Conservation (phyloP, 2,113 vertebrate genomes). For the Marcusenius ussheri region DNA sequence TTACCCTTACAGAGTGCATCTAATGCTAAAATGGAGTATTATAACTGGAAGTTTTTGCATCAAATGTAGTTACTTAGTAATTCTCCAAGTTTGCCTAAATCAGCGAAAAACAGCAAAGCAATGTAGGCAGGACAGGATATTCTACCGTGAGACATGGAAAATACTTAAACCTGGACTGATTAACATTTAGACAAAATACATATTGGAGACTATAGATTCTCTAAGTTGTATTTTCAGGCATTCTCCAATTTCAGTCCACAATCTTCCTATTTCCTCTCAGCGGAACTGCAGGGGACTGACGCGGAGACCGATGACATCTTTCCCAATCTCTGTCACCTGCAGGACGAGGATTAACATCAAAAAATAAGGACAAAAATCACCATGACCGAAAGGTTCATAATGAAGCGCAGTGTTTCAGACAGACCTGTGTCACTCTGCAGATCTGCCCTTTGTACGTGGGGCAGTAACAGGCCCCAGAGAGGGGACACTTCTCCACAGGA, state of each 20-base stretch:
- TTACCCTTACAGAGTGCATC: background rate
- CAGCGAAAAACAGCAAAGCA: conserved; percentile 17
- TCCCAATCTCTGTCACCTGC: conserved; percentile 90
- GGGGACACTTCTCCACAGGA: conserved; percentile 84
- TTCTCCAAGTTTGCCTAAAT: background rate
- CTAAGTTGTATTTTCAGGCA: background rate
- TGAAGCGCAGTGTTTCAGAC: conserved; percentile 4
- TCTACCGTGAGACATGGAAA: background rate
- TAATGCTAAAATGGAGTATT: background rate
- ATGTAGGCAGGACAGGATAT: conserved; percentile 17
- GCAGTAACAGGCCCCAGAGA: conserved; percentile 90
- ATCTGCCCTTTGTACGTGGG: conserved; percentile 85
- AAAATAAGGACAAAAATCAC: background rate
- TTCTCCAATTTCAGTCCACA: background rate
- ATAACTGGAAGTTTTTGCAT: background rate
- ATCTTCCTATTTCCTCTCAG: conserved; percentile 40
- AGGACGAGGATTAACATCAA: background rate
- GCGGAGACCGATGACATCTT: conserved; percentile 87
- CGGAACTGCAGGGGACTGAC: conserved; percentile 97
- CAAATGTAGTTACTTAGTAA: background rate
- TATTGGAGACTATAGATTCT: conserved; percentile 20
- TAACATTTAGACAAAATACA: conserved; percentile 4
- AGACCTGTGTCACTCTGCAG: conserved; percentile 85
- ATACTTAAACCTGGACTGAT: background rate
- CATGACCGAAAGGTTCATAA: background rate